A percentile compares a stretch with the other conserved stretches of the same genome.
Conservation (phyloP, 2,888 invertebrate genomes). For the Eledone cirrhosa region DNA sequence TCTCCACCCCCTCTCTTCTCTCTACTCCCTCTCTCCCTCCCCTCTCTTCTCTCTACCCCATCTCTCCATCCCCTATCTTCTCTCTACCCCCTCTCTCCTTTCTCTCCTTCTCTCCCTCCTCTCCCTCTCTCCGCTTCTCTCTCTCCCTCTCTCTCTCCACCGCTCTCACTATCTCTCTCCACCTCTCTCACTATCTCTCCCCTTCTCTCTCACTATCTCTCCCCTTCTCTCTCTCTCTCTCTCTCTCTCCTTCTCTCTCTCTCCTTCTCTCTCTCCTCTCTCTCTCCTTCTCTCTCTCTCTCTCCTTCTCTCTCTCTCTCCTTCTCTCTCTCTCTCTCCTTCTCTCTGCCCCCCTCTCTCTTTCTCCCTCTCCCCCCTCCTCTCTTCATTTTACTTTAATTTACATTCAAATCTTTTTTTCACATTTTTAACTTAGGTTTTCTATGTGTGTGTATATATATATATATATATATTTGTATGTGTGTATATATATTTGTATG, state of each 20-base stretch:
- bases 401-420: too few relatives aligned
- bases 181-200: slow-evolving; percentile 23
- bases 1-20: too few relatives aligned
- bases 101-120: not conserved
- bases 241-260: slow-evolving; percentile 25
- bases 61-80: slow-evolving; percentile 28
- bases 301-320: slow-evolving; percentile 26
- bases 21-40: slow-evolving; percentile 3
- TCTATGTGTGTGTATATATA: too few relatives aligned
- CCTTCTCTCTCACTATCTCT: too few relatives aligned
- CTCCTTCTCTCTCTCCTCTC: slow-evolving; percentile 23
- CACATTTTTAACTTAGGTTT: too few relatives aligned
- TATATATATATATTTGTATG: too few relatives aligned
- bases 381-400: slow-evolving; percentile 29
- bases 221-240: not conserved
- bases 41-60: not conserved
- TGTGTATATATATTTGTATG: too few relatives aligned
- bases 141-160: not conserved
- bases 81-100: not conserved
- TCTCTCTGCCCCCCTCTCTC: slow-evolving; percentile 28
- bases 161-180: not conserved
- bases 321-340: slow-evolving; percentile 24
- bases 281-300: slow-evolving; percentile 16
- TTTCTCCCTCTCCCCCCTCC: slow-evolving; percentile 33
- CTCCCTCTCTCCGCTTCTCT: not conserved